Base-by-base conservation (phyloP, 2,797 vertebrate genomes). In the Kryptopterus vitreolus region DNA sequence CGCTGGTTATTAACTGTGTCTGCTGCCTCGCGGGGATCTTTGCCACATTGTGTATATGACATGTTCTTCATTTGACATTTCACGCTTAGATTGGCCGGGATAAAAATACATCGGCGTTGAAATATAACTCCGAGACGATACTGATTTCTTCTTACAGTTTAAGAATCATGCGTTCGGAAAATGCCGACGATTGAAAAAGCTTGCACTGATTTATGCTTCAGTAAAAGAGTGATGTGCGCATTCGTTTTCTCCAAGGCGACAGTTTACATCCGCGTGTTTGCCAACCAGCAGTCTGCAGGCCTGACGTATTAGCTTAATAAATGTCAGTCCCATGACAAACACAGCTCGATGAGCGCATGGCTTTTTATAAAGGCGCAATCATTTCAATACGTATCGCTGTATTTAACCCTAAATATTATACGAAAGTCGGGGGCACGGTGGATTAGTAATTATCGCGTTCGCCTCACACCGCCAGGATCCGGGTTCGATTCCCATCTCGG, bases 301-400 rank as follows among this genome's bases (percentile, higher is more conserved):
- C 9, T 31, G 55, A 75, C 11, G 66, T 72, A n/a, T 72, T 68
- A 24, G 13, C 48, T 48, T 43, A 55, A 66, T 76, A 33, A 76
- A 16, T 61, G 38, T 29, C 63, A 53, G 29, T 69, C 50, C 31
- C 33, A 31, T 80, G 62, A 66, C 48, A 53, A 80, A 63, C 33
- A 11, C 4, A 20, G 71, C 58, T 75, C 61, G 12, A 80, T 80
- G 24, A 50, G 24, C 46, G 16, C 57, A 74, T 31, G 70, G 65
- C 35, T 20, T 29, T 35, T 48, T 63, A 43, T 43, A 10, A 10
- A 43, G 38, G 22, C 53, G 35, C 33, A 18, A 43, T 2, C 24
- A 16, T 43, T 68, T 66, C 11, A 38, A 33, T 63, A 16, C 33
- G 8, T 31, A 20, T 33, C 3, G 15, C 15, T 33, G 18, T 35